Base-by-base conservation (phyloP, 2,797 vertebrate genomes). In the Danio albolineatus region DNA sequence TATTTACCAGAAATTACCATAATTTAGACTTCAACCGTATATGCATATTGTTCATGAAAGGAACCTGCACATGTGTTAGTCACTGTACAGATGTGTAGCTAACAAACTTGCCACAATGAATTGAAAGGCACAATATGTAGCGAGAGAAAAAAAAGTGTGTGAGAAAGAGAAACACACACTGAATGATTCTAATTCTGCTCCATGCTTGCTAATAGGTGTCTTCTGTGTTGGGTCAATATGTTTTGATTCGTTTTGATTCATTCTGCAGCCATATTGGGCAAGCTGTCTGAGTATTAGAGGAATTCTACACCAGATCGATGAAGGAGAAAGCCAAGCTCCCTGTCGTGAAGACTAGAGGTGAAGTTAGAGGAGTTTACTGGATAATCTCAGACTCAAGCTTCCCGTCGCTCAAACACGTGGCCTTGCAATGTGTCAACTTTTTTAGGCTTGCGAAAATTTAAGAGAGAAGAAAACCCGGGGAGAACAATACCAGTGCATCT, bases 401-500 rank as follows among this genome's bases (percentile, higher is more conserved):
- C 51, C 51, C 17, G 56, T 41, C 51, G 10, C 53, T 57, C 4
- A 43, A 57, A 56, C 69, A 43, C n/a, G 51, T 56, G 36, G 4
- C 17, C 53, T 19, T 21, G 10, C 67, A 71, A 28, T 38, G 7
- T 54, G 51, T 38, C 39, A 72, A 39, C 16, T 17, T 54, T 13
- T 21, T 28, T 38, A 5, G 12, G 6, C 7, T 56, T 43, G 39
- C 5, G 54, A 13, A 43, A 19, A 28, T 54, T 19, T 14, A 36
- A 49, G 6, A 19, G 38, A 36, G 9, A 16, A 41, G 54, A n/a
- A 14, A 65, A 28, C 8, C 7, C 10, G 21, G 2, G 43, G 49
- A 76, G 38, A 76, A 54, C 48, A 65, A 64, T 53, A 8, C 46
- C 39, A 54, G 70, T 44, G 10, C 6, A 70, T 16, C 48, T 53